Conservation (phyloP, 2,113 vertebrate species). For the Cromileptes altivelis region DNA sequence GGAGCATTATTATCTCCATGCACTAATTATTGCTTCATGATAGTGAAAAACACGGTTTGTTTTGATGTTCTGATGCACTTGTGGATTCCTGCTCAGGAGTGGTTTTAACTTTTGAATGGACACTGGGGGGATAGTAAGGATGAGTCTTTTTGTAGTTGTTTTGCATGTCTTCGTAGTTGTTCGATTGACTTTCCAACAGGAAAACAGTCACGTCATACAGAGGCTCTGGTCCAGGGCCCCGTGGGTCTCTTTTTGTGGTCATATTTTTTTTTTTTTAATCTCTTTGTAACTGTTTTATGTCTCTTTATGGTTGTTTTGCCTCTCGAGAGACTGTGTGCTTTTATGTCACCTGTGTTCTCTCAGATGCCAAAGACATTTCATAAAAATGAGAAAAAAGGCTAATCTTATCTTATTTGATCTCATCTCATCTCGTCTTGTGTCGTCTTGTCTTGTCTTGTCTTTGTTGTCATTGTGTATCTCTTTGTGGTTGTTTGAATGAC, state of each 20-base stretch:
- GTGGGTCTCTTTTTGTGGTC: not conserved
- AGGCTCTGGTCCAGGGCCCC: no score
- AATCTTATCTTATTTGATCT: no score
- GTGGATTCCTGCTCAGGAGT: not conserved
- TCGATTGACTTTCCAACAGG: not conserved
- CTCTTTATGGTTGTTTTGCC: not conserved
- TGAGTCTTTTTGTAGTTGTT: not conserved
- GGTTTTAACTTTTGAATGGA: not conserved
- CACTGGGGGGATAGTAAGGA: not conserved
- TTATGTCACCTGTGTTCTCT: no score
- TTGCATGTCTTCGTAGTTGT: not conserved
- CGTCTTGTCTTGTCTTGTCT: no score
- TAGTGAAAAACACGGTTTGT: not conserved
- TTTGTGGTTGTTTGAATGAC: not conserved
- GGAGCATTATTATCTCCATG: slow-evolving; percentile 26
- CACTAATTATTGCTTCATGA: slow-evolving; percentile 37
- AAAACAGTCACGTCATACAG: not conserved
- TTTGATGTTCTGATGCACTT: slow-evolving; percentile 16
- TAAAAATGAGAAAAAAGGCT: no score
- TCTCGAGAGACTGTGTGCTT: not conserved
- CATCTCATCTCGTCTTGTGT: no score
- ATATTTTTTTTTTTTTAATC: not conserved
- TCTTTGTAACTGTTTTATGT: not conserved
- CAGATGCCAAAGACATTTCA: no score
- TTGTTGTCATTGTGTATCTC: not conserved